A percentile compares a stretch with the other conserved stretches of the same genome.
These are phyloP conservation scores for Sternotherus odoratus DNA, from an alignment of 2,797 vertebrate species.

Conservation along the genomic window DNA sequence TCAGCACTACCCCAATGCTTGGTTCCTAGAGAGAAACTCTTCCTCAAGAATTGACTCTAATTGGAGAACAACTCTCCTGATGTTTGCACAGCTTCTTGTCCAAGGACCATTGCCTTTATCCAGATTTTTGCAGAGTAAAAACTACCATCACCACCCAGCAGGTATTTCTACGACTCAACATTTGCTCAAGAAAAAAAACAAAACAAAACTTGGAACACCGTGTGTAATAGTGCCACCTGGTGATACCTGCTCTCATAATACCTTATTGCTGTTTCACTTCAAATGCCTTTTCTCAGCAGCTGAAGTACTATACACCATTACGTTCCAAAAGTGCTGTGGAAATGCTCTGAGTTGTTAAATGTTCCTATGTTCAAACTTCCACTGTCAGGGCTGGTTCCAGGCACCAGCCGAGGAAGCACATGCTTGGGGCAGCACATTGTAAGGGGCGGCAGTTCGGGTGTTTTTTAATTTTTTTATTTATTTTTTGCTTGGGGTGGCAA, in stretches of 20 bases:
- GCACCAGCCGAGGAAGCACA: no score
- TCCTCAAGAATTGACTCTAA: neutral
- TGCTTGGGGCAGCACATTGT: no score
- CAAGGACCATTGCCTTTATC: neutral
- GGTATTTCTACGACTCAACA: neutral
- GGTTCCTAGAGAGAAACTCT: neutral
- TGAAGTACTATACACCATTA: neutral
- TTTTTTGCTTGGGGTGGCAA: no score
- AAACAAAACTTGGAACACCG: neutral
- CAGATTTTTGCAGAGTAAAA: fast-evolving
- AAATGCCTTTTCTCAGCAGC: neutral
- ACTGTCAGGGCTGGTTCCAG: neutral
- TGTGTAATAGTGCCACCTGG: neutral
- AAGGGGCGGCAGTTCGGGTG: no score
- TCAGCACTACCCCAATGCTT: neutral
- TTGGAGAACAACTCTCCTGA: neutral
- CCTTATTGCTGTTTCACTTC: neutral
- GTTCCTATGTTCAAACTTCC: neutral
- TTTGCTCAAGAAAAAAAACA: neutral
- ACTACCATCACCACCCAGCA: neutral
- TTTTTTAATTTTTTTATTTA: no score
- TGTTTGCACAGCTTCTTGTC: neutral
- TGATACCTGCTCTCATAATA: neutral
- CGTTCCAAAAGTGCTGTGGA: neutral
- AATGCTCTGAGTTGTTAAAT: neutral